Evolutionary conservation across 2,797 vertebrate species (phyloP).

Genomic region (Chiroxiphia lanceolata): DNA sequence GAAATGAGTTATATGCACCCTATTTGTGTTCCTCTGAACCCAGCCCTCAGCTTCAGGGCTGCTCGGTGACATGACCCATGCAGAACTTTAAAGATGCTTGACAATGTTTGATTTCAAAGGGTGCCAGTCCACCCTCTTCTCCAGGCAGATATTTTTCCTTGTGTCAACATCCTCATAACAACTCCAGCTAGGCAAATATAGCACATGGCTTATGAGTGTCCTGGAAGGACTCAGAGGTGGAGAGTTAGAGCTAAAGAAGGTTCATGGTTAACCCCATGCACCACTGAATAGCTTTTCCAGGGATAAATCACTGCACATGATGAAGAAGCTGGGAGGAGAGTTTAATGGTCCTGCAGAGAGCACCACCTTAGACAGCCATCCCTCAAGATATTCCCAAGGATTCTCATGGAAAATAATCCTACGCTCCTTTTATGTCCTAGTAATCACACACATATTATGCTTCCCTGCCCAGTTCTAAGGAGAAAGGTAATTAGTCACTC

Average conservation of each 20-base stretch:
- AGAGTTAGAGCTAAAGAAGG: neutral
- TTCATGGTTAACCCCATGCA: neutral
- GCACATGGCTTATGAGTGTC: neutral
- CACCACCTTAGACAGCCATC: neutral
- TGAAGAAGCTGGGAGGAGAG: neutral
- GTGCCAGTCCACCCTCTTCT: neutral
- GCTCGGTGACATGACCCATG: neutral
- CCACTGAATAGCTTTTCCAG: neutral
- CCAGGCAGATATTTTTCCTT: constrained; percentile 7
- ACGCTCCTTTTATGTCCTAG: constrained; percentile 7
- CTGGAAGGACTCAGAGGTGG: neutral
- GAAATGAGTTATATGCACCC: neutral
- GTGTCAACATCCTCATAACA: neutral
- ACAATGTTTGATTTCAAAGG: constrained; percentile 6
- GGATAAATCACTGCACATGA: neutral
- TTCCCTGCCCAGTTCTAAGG: constrained; percentile 37
- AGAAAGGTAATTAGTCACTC: constrained; percentile 15
- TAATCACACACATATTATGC: neutral
- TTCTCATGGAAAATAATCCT: constrained; percentile 42
- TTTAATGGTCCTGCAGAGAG: neutral
- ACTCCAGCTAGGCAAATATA: constrained; percentile 1
- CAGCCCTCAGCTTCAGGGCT: neutral
- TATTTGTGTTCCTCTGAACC: neutral
- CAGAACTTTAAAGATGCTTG: neutral
- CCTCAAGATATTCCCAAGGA: neutral